Percentiles rank a stretch among this genome's conserved stretches.
Evolutionary conservation across 2,888 invertebrate genomes (phyloP).

Genomic region (Endomychus coccineus): DNA sequence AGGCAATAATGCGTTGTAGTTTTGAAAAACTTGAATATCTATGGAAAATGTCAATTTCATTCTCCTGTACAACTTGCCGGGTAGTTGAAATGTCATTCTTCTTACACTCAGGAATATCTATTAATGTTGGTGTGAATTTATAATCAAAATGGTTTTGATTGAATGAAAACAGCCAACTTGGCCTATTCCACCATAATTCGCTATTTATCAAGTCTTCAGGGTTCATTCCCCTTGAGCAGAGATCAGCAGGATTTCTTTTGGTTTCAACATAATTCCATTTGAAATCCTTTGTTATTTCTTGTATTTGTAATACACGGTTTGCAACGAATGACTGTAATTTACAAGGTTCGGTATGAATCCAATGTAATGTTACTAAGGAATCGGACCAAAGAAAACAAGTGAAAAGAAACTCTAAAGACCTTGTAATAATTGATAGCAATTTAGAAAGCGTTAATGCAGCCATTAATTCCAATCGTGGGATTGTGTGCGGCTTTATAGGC

Average conservation of each 20-base stretch:
- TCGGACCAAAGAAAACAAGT: no score
- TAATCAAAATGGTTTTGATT: background rate
- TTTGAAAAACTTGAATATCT: constrained; percentile 7
- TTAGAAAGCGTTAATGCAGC: no score
- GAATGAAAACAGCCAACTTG: constrained; percentile 2
- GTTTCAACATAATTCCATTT: constrained; percentile 14
- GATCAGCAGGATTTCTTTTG: constrained; percentile 13
- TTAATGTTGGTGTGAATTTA: background rate
- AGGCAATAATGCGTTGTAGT: constrained; percentile 5
- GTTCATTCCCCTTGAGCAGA: constrained; percentile 7
- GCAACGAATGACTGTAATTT: no score
- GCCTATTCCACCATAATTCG: constrained; percentile 8
- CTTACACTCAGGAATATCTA: background rate
- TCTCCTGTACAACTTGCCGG: background rate
- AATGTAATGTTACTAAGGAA: no score
- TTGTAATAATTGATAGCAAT: no score
- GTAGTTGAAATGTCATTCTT: no score
- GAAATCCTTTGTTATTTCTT: constrained; percentile 5
- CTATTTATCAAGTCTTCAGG: background rate
- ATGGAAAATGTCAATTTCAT: background rate
- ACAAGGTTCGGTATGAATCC: constrained; percentile 10
- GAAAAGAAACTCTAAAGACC: no score
- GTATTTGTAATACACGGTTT: constrained; percentile 14
- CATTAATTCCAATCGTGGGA: background rate
- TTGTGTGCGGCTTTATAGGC: background rate